phyloP scores from a whole-genome alignment of 2,888 invertebrate species.

The Branchipolynoe longqiensis region DNA sequence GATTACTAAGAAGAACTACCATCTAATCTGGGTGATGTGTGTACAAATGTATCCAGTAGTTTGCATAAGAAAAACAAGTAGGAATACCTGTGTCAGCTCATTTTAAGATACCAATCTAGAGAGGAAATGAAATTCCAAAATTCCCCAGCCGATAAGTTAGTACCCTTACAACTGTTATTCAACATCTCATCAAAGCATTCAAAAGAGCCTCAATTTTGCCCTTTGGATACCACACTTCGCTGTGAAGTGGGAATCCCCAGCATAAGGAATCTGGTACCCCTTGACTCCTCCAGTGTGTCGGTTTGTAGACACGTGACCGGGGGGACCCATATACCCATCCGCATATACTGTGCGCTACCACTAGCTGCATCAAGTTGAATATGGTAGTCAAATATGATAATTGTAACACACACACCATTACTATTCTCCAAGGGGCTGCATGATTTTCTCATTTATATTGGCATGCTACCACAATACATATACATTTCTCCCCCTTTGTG shows the following conservation, averaged over 20 bases:
- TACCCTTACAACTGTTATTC: no score
- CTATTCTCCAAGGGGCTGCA: background rate
- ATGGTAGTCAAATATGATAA: background rate
- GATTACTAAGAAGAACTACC: no score
- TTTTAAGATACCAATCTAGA: no score
- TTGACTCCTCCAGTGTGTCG: slow-evolving; percentile 41
- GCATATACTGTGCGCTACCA: background rate
- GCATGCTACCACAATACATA: background rate
- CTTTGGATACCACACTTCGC: no score
- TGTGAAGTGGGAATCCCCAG: background rate
- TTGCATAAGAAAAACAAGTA: no score
- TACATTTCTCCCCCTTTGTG: slow-evolving; percentile 11
- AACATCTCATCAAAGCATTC: no score
- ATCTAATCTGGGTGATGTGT: no score
- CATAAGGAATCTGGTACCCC: slow-evolving; percentile 10
- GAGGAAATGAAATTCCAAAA: no score
- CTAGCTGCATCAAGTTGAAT: background rate
- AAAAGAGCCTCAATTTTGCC: no score
- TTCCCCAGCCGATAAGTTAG: no score
- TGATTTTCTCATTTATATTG: background rate
- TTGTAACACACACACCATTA: background rate
- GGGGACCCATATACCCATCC: background rate
- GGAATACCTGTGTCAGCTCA: no score
- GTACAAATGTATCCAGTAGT: no score
- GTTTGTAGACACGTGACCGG: background rate